Base-by-base conservation (phyloP, 2,888 invertebrate species). In the Eretmocerus hayati region DNA sequence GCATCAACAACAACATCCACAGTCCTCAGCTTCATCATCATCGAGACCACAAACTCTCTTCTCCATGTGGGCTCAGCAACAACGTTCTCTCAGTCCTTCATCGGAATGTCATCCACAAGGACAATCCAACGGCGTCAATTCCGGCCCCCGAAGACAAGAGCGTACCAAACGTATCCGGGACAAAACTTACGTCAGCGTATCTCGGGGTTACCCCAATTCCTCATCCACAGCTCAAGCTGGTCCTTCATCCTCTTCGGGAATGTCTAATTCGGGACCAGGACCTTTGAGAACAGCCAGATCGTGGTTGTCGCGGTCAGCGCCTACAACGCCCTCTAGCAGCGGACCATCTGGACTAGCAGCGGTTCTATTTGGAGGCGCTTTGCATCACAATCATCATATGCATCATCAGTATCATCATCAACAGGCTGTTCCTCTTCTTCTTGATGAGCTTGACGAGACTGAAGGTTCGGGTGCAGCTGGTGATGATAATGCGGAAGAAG, bases 281-380 rank as follows among this genome's bases (percentile, higher is more conserved):
- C n/a, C n/a, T n/a, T n/a, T n/a, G n/a, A n/a, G n/a, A n/a, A n/a
- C n/a, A n/a, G n/a, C 33, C 42, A 44, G 65, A 54, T 75, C 83
- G 36, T 83, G 83, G 75, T 74, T 86, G 6, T 85, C 88, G 0
- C 74, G 85, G 20, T 88, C 88, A 1, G 89, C 89, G 0, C 89
- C 89, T 1, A 85, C 84, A 3, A 89, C 88, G 0, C 89, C 89
- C 0, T 82, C 83, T 55, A 74, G 84, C 26, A 81, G 80, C 45
- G 81, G 15, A 38, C 31, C 4, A 19, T 81, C 81, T 15, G 79
- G 83, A 37, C 72, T 79, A n/a, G 77, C 79, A 48, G 72, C 77
- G 53, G n/a, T n/a, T n/a, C n/a, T n/a, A n/a, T n/a, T n/a, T n/a
- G n/a, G n/a, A n/a, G n/a, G n/a, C n/a, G 71, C 72, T 52, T 72